Base-by-base conservation (phyloP, 2,797 vertebrate genomes). In the Lophius americanus region DNA sequence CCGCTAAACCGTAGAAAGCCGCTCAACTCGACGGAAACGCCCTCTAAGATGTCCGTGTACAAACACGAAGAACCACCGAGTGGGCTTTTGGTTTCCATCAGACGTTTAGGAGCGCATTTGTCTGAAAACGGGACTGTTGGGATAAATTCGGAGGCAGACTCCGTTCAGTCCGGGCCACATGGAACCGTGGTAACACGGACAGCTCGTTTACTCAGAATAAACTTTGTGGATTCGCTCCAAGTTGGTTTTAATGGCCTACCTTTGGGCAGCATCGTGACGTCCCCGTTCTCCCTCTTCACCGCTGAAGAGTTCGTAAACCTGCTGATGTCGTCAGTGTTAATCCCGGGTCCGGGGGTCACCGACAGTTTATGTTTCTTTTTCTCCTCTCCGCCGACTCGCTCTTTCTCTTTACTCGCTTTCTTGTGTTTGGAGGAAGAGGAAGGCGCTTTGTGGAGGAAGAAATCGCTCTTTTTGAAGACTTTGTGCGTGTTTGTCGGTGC, bases 231-330 rank as follows among this genome's bases (percentile, higher is more conserved):
- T 55, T n/a, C 6, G 3, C 11, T 50, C 4, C 0, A 12, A 32
- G 11, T 56, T 11, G 48, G 36, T 1, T 32, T 3, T 9, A 23
- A 51, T 53, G 79, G 79, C 87, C 70, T 94, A 96, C 95, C 95
- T 96, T 94, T 94, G 60, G 91, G 91, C 79, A 79, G 69, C 69
- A 89, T 85, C 84, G 86, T 93, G 90, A 94, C 88, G 70, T 96
- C 95, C 13, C 96, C 97, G 85, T 98, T 98, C 85, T 97, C 96
- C 79, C 94, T 94, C 81, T 89, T 93, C 70, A 49, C 44, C 0
- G 85, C 85, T 51, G 85, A 77, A 74, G 82, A 74, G 68, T 83
- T 76, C 42, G 81, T 81, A 71, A 90, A 77, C 68, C 81, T 83
- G 74, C 73, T 36, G 59, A 82, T 60, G 37, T 88, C 83, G 85